Percentiles rank a stretch among this genome's conserved stretches.
Conservation (phyloP, 2,797 vertebrate species). For the Pagetopsis macropterus region DNA sequence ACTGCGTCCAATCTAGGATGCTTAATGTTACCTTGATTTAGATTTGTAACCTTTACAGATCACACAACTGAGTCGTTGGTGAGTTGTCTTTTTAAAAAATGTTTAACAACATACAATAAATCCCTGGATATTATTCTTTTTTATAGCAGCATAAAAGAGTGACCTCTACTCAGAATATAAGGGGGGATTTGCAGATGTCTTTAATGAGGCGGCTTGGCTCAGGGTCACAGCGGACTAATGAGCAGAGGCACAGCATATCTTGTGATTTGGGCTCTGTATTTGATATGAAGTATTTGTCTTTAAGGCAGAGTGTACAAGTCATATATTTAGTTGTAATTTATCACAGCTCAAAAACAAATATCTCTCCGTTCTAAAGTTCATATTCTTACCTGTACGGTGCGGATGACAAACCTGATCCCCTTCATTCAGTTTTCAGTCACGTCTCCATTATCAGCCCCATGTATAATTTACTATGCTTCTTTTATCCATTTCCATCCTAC, state of each 20-base stretch:
- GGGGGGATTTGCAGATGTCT: slow-evolving; percentile 10
- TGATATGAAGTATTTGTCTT: slow-evolving; percentile 25
- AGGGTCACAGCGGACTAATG: slow-evolving; percentile 25
- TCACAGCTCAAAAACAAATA: slow-evolving; percentile 10
- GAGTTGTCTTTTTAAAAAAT: background rate
- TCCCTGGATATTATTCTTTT: slow-evolving; percentile 12
- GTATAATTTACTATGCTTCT: slow-evolving; percentile 55
- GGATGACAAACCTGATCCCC: slow-evolving; percentile 28
- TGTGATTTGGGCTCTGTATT: slow-evolving; percentile 10
- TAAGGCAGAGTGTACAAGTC: background rate
- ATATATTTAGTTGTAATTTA: slow-evolving; percentile 20
- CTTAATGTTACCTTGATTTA: slow-evolving; percentile 15
- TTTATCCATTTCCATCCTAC: slow-evolving; percentile 18
- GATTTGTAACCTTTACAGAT: slow-evolving; percentile 12
- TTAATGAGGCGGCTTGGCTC: slow-evolving; percentile 24
- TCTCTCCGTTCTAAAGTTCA: background rate
- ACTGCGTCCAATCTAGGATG: slow-evolving; percentile 7
- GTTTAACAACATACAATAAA: background rate
- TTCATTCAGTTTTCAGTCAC: slow-evolving; percentile 52
- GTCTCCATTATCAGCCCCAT: slow-evolving; percentile 54
- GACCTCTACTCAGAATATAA: slow-evolving; percentile 12
- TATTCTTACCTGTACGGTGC: slow-evolving; percentile 11
- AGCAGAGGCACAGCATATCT: slow-evolving; percentile 11
- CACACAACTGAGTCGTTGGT: background rate
- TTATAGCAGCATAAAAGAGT: slow-evolving; percentile 9